Percentiles rank a stretch among this genome's conserved stretches.
Conservation (phyloP, 2,888 invertebrate genomes). For the Rambutsinella grinnellia region DNA sequence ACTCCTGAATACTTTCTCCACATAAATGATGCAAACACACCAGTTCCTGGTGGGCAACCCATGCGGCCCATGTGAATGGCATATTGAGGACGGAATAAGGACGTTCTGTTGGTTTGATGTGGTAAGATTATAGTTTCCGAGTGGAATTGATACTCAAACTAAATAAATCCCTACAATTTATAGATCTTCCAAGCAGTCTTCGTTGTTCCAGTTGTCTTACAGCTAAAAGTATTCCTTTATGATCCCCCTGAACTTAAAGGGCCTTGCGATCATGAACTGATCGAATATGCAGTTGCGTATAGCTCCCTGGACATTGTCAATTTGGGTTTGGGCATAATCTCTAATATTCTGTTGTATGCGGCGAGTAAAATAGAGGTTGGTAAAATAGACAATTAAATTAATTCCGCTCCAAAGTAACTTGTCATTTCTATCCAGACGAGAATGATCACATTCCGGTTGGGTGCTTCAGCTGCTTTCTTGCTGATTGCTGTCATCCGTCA, state of each 20-base stretch:
- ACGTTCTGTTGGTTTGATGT: conserved; percentile 37
- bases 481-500: not conserved
- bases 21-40: conserved; percentile 11
- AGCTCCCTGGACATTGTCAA: conserved; percentile 12
- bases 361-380: too few species aligned
- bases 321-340: conserved; percentile 13
- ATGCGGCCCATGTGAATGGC: conserved; percentile 42
- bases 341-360: conserved; percentile 14
- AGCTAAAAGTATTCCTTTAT: conserved; percentile 5
- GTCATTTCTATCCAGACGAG: too few species aligned
- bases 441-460: not conserved
- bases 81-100: conserved; percentile 13
- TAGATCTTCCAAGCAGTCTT: conserved; percentile 37
- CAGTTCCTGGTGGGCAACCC: conserved; percentile 29
- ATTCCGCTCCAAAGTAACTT: too few species aligned
- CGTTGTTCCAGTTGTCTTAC: conserved; percentile 22
- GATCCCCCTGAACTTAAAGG: not conserved
- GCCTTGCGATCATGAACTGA: not conserved
- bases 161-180: not conserved
- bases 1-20: too few species aligned
- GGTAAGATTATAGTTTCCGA: too few species aligned
- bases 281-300: conserved; percentile 12
- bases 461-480: not conserved
- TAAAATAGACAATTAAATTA: too few species aligned
- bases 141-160: too few species aligned